Conservation (phyloP, 2,797 vertebrate genomes). For the Danionella dracula region DNA sequence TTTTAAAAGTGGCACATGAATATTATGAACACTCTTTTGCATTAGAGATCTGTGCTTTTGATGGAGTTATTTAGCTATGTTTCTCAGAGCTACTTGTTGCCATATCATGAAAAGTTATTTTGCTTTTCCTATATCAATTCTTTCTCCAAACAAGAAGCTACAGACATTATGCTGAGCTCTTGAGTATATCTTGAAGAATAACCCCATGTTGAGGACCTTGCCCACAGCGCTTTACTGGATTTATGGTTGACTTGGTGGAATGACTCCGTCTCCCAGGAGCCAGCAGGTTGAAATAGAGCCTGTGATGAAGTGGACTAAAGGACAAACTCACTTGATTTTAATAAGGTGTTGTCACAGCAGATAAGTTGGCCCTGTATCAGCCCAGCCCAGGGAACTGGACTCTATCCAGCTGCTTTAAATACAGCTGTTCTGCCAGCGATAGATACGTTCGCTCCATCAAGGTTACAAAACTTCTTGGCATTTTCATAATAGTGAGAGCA, state of each 20-base stretch:
- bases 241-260: conserved; percentile 60
- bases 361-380: conserved; percentile 59
- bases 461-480: conserved; percentile 42
- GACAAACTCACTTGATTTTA: conserved; percentile 63
- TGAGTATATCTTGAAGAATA: conserved; percentile 67
- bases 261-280: conserved; percentile 35
- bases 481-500: not conserved
- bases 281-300: conserved; percentile 43
- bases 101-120: not conserved
- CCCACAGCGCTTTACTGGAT: conserved; percentile 59
- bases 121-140: conserved; percentile 26
- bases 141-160: conserved; percentile 44
- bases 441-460: conserved; percentile 35
- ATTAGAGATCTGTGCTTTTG: too few relatives aligned
- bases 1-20: too few relatives aligned
- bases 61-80: too few relatives aligned
- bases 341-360: conserved; percentile 67
- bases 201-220: conserved; percentile 68
- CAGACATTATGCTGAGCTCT: conserved; percentile 64
- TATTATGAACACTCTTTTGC: too few relatives aligned
- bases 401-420: conserved; percentile 53
- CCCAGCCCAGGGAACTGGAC: conserved; percentile 53
- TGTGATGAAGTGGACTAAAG: conserved; percentile 42
- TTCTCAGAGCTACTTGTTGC: too few relatives aligned
- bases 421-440: conserved; percentile 47